phyloP scores from a whole-genome alignment of 2,113 vertebrate genomes.

The Ochotona princeps region DNA sequence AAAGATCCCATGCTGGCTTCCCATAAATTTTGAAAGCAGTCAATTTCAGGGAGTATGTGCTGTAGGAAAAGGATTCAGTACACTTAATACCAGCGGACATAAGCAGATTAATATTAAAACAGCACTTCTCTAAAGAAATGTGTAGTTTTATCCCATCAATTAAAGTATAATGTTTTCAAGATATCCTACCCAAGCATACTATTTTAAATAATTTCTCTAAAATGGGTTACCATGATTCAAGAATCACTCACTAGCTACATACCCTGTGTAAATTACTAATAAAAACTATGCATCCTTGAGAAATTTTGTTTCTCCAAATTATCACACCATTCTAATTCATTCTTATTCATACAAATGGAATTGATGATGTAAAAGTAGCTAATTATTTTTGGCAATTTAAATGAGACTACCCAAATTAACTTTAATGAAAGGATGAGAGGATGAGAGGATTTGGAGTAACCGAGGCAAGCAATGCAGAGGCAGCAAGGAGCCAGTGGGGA shows the following conservation, averaged over 20 bases:
- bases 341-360: neutral
- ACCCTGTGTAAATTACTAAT: neutral
- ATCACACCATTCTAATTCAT: neutral
- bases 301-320: constrained; percentile 15
- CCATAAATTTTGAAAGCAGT: neutral
- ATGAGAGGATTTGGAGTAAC: neutral
- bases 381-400: neutral
- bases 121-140: neutral
- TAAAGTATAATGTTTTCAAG: neutral
- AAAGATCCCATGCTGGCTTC: neutral
- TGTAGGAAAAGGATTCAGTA: neutral
- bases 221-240: neutral
- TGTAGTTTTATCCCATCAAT: neutral
- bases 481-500: neutral
- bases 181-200: neutral
- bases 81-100: neutral
- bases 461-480: neutral
- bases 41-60: neutral
- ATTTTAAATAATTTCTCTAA: constrained; percentile 3
- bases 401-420: neutral
- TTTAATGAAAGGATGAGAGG: neutral
- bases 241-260: neutral
- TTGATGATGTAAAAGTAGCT: neutral
- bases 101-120: constrained; percentile 21
- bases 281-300: neutral